phyloP scores from a whole-genome alignment of 2,113 vertebrate genomes.

The Climacteris rufus region DNA sequence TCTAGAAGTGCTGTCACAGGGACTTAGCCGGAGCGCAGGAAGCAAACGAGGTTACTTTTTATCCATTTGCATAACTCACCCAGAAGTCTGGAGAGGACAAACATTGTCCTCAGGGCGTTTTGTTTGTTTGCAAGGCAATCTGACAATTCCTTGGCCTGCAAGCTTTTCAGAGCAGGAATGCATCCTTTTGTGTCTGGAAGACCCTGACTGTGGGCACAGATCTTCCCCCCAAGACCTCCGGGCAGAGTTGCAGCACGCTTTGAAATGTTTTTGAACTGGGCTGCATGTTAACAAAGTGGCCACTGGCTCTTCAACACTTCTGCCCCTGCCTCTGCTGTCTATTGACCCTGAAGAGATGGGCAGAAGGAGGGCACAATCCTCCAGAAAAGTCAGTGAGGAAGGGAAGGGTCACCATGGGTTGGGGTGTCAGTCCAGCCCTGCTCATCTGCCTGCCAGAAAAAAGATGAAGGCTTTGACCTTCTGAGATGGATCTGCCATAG shows the following conservation, averaged over 20 bases:
- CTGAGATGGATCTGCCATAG: neutral
- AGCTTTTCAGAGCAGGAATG: neutral
- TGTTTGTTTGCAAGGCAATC: neutral
- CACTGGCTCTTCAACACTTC: neutral
- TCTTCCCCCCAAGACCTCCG: neutral
- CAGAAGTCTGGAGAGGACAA: neutral
- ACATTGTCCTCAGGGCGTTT: neutral
- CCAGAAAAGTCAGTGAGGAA: neutral
- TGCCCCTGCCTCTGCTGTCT: neutral
- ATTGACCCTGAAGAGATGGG: neutral
- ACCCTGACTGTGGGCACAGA: neutral
- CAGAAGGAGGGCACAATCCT: neutral
- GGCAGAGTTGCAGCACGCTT: neutral
- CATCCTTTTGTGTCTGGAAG: slow-evolving; percentile 5
- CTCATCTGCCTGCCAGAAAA: neutral
- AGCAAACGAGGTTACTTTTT: neutral
- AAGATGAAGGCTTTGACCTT: neutral
- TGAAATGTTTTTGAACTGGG: neutral
- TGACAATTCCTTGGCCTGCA: neutral
- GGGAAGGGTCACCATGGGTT: neutral
- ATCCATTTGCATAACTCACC: neutral
- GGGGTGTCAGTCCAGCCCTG: neutral
- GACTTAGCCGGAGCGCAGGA: neutral
- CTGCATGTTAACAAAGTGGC: accelerated
- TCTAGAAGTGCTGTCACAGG: neutral